These are phyloP conservation scores for Epinephelus malabaricus DNA, from an alignment of 2,797 vertebrate genomes.

Conservation along the genomic window DNA sequence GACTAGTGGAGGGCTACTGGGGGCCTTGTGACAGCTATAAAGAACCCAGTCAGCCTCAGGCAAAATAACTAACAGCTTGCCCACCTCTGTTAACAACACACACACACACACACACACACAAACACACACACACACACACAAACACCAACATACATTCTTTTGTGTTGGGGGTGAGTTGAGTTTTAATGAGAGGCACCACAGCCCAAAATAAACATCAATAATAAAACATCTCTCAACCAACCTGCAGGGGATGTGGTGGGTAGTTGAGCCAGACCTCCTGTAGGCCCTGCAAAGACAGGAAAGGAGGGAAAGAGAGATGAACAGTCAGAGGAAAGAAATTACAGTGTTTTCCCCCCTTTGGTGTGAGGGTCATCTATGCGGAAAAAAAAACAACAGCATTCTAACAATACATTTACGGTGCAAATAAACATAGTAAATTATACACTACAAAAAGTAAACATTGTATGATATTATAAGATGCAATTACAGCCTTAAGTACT, in stretches of 20 bases:
- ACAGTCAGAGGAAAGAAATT: constrained; percentile 52
- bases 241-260: constrained; percentile 97
- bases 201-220: constrained; percentile 73
- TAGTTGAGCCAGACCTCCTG: constrained; percentile 99
- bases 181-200: constrained; percentile 62
- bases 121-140: constrained; percentile 1
- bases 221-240: constrained; percentile 76
- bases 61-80: constrained; percentile 48
- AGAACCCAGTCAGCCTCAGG: constrained; percentile 53
- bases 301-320: not conserved
- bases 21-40: constrained; percentile 51
- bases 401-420: not conserved
- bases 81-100: constrained; percentile 43
- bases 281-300: constrained; percentile 88
- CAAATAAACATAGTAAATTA: not conserved
- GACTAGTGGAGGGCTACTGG: constrained; percentile 46
- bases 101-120: not conserved
- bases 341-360: not conserved
- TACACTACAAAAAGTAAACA: not conserved
- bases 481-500: not conserved
- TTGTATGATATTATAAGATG: not conserved
- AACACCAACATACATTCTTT: constrained; percentile 37
- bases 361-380: not conserved
- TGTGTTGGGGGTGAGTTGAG: constrained; percentile 53
- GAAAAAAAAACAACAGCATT: not conserved